Percentiles rank a stretch among this genome's conserved stretches.
These are phyloP conservation scores for Hedychridium roseum DNA, from an alignment of 2,888 invertebrate species.

Conservation along the genomic window DNA sequence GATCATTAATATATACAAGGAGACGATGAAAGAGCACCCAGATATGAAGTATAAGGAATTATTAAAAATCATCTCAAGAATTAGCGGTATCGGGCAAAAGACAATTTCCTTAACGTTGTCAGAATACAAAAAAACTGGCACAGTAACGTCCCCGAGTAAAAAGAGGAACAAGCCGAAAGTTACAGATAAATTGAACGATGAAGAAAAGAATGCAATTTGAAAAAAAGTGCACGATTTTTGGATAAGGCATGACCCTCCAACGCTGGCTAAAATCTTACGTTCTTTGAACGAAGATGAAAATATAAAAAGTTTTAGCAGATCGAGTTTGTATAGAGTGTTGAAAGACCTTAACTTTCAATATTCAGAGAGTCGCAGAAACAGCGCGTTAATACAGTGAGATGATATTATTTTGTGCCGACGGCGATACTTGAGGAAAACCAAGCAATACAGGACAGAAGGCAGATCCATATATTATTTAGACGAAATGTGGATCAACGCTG, in stretches of 20 bases:
- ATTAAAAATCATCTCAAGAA: neutral
- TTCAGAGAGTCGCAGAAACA: neutral
- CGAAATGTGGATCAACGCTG: neutral
- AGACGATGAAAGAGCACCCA: neutral
- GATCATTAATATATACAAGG: neutral
- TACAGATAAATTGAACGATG: neutral
- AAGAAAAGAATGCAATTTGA: conserved; percentile 7
- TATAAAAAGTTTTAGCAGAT: conserved; percentile 6
- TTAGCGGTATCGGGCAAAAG: neutral
- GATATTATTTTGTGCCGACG: neutral
- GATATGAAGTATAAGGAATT: neutral
- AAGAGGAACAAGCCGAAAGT: neutral
- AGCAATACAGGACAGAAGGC: no score
- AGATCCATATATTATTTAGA: no score
- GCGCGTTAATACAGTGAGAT: neutral
- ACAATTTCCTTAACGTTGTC: conserved; percentile 6
- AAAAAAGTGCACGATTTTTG: conserved; percentile 10
- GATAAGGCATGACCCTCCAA: conserved; percentile 7
- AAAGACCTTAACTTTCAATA: conserved; percentile 2
- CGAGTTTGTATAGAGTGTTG: conserved; percentile 11
- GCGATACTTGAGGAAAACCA: neutral
- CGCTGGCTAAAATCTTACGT: conserved; percentile 1
- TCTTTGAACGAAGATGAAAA: conserved; percentile 10
- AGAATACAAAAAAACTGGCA: conserved; percentile 7
- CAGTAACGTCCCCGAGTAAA: conserved; percentile 8